Conservation (phyloP, 2,888 invertebrate genomes). For the Alsophila aescularia region DNA sequence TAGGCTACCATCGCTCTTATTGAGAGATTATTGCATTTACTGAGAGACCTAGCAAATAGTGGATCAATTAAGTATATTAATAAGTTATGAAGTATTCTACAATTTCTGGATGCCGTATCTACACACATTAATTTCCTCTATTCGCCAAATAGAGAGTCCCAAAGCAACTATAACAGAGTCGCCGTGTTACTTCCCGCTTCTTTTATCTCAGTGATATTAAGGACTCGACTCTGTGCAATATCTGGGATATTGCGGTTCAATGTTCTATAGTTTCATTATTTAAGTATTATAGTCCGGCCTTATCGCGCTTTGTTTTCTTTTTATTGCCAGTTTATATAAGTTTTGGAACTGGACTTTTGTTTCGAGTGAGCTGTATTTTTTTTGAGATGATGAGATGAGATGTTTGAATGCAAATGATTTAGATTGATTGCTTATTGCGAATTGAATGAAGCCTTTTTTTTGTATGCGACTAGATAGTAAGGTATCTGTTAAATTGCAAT, state of each 20-base stretch:
- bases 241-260: slow-evolving; percentile 22
- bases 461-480: too few relatives aligned
- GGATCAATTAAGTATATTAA: too few relatives aligned
- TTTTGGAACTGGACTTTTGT: slow-evolving; percentile 40
- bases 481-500: too few relatives aligned
- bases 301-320: slow-evolving; percentile 56
- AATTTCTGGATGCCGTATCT: slow-evolving; percentile 8
- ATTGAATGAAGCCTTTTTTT: too few relatives aligned
- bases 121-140: not conserved
- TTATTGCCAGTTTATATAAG: slow-evolving; percentile 46
- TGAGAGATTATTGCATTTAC: too few relatives aligned
- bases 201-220: slow-evolving; percentile 54
- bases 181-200: slow-evolving; percentile 42
- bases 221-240: slow-evolving; percentile 29
- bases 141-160: slow-evolving; percentile 27
- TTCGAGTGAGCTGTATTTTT: slow-evolving; percentile 22
- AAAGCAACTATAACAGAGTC: slow-evolving; percentile 45
- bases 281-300: slow-evolving; percentile 48
- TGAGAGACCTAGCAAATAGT: too few relatives aligned
- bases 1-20: too few relatives aligned
- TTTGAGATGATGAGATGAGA: not conserved
- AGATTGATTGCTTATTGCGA: too few relatives aligned
- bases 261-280: slow-evolving; percentile 39
- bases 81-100: too few relatives aligned
- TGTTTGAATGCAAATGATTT: too few relatives aligned